Evolutionary conservation across 2,113 vertebrate species (phyloP).

Genomic region (Apodemus sylvaticus): DNA sequence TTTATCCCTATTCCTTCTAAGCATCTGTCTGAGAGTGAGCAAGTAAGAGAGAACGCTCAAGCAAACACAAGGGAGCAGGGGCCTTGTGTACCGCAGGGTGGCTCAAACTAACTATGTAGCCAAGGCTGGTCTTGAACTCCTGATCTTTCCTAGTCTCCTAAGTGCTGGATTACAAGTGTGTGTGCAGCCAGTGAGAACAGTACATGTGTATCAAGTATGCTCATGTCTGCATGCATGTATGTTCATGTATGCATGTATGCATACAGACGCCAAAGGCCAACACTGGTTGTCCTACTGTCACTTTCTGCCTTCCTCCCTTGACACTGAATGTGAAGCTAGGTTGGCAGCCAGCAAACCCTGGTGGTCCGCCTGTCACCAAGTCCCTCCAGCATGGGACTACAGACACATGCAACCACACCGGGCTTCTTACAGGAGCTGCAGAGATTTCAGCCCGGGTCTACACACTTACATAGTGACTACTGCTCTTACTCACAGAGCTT

Average conservation of each 20-base stretch:
- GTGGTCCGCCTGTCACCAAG: neutral
- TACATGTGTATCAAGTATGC: neutral
- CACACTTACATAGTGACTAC: neutral
- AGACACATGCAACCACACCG: too few species aligned
- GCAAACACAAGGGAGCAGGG: too few species aligned
- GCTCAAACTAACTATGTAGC: neutral
- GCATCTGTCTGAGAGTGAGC: neutral
- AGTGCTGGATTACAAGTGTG: neutral
- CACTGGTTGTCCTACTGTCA: neutral
- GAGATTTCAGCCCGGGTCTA: neutral
- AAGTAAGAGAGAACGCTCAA: neutral
- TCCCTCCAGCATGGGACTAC: neutral
- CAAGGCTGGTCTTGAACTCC: neutral
- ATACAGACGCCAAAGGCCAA: neutral
- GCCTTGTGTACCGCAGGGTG: neutral
- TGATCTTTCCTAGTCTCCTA: neutral
- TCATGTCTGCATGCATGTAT: too few species aligned
- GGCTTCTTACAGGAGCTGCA: neutral
- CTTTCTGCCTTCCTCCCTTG: neutral
- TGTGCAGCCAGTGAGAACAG: neutral
- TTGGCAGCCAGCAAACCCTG: neutral
- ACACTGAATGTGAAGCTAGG: neutral
- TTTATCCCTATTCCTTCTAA: neutral
- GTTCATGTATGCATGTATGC: neutral
- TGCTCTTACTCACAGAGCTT: neutral